These are phyloP conservation scores for Anguilla megastoma DNA, from an alignment of 2,797 vertebrate genomes.

Conservation along the genomic window DNA sequence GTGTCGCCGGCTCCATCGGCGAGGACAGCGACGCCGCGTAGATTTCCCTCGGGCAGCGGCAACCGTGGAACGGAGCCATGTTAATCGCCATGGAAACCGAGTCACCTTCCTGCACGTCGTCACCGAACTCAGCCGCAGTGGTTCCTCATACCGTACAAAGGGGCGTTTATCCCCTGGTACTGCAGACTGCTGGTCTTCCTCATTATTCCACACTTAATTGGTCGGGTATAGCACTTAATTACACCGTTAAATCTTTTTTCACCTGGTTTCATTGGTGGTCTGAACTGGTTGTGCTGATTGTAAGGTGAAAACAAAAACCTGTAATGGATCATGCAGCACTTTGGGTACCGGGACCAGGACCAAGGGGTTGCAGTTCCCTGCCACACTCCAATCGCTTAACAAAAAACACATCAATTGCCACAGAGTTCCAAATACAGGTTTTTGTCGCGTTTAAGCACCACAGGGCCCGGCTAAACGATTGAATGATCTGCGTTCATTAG, in stretches of 20 bases:
- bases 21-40: slow-evolving; percentile 35
- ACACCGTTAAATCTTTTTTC: no score
- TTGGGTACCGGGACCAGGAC: no score
- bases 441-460: no score
- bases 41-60: neutral
- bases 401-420: no score
- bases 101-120: neutral
- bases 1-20: slow-evolving; percentile 75
- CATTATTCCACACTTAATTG: no score
- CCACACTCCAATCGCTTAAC: no score
- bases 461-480: neutral
- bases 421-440: no score
- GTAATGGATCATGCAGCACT: no score
- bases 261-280: neutral
- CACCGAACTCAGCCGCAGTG: neutral
- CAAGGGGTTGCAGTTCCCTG: no score
- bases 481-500: neutral
- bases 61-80: slow-evolving; percentile 24
- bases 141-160: neutral
- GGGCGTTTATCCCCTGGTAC: neutral
- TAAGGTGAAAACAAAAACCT: no score
- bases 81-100: neutral
- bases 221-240: no score
- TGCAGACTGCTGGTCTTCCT: neutral
- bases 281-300: no score